Conservation (phyloP, 2,888 invertebrate species). For the Cyclophora punctaria region DNA sequence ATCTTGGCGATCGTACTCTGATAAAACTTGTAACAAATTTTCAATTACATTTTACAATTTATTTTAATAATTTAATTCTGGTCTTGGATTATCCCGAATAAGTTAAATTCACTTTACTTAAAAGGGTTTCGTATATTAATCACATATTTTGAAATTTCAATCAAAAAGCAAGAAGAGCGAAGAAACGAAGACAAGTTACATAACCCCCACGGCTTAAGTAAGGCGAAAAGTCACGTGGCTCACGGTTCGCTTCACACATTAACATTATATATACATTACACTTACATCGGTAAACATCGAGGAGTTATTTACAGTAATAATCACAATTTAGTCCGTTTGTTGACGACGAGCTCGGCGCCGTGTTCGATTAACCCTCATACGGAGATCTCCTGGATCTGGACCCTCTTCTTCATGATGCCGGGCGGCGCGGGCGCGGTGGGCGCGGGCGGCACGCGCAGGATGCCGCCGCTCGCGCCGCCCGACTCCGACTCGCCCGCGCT, state of each 20-base stretch:
- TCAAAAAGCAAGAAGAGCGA: constrained; percentile 30
- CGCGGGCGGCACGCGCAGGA: constrained; percentile 62
- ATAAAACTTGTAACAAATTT: too few relatives aligned
- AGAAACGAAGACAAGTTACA: constrained; percentile 30
- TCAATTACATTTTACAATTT: too few relatives aligned
- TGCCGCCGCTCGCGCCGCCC: constrained; percentile 60
- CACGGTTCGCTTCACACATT: constrained; percentile 26
- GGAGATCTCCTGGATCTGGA: constrained; percentile 94
- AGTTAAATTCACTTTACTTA: constrained; percentile 10
- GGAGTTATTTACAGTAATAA: constrained; percentile 22
- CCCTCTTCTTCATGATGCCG: constrained; percentile 89
- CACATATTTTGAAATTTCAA: constrained; percentile 22
- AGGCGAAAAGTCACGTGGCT: constrained; percentile 29
- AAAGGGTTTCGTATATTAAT: constrained; percentile 25
- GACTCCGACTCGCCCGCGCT: constrained; percentile 58
- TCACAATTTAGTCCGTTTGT: constrained; percentile 67
- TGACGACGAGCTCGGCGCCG: constrained; percentile 58
- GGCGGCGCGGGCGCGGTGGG: constrained; percentile 78
- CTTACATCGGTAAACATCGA: constrained; percentile 11
- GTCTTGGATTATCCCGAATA: too few relatives aligned
- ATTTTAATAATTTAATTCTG: too few relatives aligned
- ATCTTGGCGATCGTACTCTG: too few relatives aligned
- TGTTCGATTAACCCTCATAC: constrained; percentile 78
- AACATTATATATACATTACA: constrained; percentile 30
- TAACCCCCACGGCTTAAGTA: constrained; percentile 31